A percentile compares a stretch with the other conserved stretches of the same genome.
These are phyloP conservation scores for Condylostylus longicornis DNA, from an alignment of 1,140 invertebrate species.

Conservation along the genomic window DNA sequence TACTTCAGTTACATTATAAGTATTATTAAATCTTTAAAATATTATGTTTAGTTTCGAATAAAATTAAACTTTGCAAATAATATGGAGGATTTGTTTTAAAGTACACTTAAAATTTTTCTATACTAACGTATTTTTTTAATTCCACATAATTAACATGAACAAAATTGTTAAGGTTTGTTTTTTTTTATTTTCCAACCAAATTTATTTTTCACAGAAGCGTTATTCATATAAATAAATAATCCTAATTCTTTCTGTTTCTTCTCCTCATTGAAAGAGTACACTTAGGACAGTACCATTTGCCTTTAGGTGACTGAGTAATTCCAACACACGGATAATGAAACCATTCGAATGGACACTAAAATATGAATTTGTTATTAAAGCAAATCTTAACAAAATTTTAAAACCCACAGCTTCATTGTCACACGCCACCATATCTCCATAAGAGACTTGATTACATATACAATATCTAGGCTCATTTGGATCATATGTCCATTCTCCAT, in stretches of 20 bases:
- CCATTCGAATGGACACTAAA: conserved; percentile 93
- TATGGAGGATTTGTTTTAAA: too few species aligned
- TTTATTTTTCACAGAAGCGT: too few species aligned
- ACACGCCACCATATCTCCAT: conserved; percentile 98
- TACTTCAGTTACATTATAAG: too few species aligned
- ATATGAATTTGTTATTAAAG: too few species aligned
- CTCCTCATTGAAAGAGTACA: conserved; percentile 84
- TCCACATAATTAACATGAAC: too few species aligned
- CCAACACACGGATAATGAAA: conserved; percentile 97
- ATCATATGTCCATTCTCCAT: conserved; percentile 69
- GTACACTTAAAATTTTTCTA: too few species aligned
- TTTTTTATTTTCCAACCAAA: too few species aligned
- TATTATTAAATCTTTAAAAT: too few species aligned
- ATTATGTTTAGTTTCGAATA: too few species aligned
- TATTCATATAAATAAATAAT: neutral
- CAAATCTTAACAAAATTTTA: conserved; percentile 7
- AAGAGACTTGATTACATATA: conserved; percentile 94
- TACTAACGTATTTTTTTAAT: too few species aligned
- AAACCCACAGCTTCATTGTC: conserved; percentile 83
- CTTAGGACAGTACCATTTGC: conserved; percentile 96
- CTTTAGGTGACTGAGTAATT: conserved; percentile 87
- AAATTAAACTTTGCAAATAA: too few species aligned
- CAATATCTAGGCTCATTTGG: conserved; percentile 93
- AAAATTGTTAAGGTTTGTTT: too few species aligned
- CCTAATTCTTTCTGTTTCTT: conserved; percentile 56